Base-by-base conservation (phyloP, 2,888 invertebrate genomes). In the Catocala fraxini region DNA sequence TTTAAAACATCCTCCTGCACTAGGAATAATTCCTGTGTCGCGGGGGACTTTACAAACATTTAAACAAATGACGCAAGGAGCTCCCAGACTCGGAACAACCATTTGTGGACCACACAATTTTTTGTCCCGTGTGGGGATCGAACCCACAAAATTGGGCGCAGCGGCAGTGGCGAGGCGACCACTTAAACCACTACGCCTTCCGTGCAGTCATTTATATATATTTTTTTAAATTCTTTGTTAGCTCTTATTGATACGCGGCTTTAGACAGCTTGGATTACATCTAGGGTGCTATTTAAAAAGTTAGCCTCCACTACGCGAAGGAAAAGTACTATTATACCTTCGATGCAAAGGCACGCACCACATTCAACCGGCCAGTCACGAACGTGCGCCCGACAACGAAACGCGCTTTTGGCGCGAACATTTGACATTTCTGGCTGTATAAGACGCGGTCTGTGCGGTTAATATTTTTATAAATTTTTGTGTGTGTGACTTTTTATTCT, bases 361-460 rank as follows among this genome's bases (percentile, higher is more conserved):
- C 54, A 66, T 53, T 52, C 71, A 54, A 54, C 57, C 75, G 65
- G 70, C 67, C 75, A 75, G 75, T 75, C 67, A 53, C 68, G 53
- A 71, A 61, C 69, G 53, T 35, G 65, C 76, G 71, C 41, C 59
- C 67, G 59, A 57, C 53, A 63, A 65, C 69, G 70, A 57, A 59
- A 63, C 69, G 75, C 62, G 65, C 57, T 68, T 65, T 66, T 73
- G 75, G 69, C 75, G 75, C 75, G 56, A 71, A 68, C 56, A 63
- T 75, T 75, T 71, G 63, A 73, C 58, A 57, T 65, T 64, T 63
- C 67, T 61, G 65, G 56, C 63, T 65, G 60, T 65, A 63, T 62
- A 47, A 59, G 56, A 68, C 62, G 67, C 62, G 67, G 63, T 65
- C 68, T 67, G 75, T 75, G 75, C 46, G 35, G 58, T 51, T 54